Evolutionary conservation across 2,888 invertebrate species (phyloP).

Genomic region (Dynastes grantii): DNA sequence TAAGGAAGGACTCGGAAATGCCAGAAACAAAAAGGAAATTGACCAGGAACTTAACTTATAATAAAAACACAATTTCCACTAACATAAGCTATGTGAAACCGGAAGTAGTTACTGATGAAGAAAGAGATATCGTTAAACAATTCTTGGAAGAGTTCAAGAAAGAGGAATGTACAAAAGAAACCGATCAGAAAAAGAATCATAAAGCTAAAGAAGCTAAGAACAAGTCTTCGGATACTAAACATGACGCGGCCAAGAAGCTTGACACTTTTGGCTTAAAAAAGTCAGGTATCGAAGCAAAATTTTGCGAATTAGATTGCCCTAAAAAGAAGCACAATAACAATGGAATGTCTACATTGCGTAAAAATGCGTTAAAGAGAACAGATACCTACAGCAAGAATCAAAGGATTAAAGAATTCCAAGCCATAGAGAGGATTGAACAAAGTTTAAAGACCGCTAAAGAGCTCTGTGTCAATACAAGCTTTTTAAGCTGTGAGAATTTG

Average conservation of each 20-base stretch:
- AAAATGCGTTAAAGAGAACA: constrained; percentile 34
- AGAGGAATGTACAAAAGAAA: not conserved
- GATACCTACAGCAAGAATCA: constrained; percentile 53
- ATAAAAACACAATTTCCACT: not conserved
- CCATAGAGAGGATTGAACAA: constrained; percentile 52
- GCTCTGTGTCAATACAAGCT: constrained; percentile 58
- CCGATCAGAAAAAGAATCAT: not conserved
- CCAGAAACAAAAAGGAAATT: constrained; percentile 27
- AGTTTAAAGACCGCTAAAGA: constrained; percentile 59
- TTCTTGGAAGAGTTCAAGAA: constrained; percentile 45
- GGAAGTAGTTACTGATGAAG: constrained; percentile 42
- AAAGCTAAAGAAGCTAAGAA: constrained; percentile 8
- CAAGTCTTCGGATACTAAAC: not conserved
- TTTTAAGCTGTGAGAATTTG: constrained; percentile 50
- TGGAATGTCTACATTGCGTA: not conserved
- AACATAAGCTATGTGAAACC: not conserved
- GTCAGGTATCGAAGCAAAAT: constrained; percentile 58
- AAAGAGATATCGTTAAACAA: constrained; percentile 47
- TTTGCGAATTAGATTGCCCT: constrained; percentile 45
- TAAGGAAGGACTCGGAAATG: not conserved
- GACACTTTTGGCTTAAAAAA: constrained; percentile 58
- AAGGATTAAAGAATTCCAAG: constrained; percentile 41
- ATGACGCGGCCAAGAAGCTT: constrained; percentile 6
- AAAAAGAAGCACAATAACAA: constrained; percentile 50
- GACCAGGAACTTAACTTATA: constrained; percentile 20